phyloP scores from a whole-genome alignment of 2,888 invertebrate species.

The Eledona agricola region DNA sequence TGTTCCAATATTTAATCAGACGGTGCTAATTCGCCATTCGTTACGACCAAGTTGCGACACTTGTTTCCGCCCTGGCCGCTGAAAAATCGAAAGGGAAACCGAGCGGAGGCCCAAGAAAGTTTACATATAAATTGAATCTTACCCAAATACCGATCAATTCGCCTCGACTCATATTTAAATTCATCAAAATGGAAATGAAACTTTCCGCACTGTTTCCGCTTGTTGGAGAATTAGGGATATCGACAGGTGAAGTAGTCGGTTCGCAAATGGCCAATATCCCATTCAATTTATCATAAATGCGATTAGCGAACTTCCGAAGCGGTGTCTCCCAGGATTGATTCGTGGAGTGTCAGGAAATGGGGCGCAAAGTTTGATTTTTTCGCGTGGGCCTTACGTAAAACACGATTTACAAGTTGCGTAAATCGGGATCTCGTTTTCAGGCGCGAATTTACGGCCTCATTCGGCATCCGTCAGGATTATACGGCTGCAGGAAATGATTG shows the following conservation, averaged over 20 bases:
- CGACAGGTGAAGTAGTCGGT: slow-evolving; percentile 46
- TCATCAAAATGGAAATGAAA: slow-evolving; percentile 47
- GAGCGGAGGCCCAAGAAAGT: too few relatives aligned
- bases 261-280: slow-evolving; percentile 50
- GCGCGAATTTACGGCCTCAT: slow-evolving; percentile 23
- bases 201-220: slow-evolving; percentile 42
- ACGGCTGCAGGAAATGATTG: slow-evolving; percentile 19
- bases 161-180: slow-evolving; percentile 38
- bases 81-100: too few relatives aligned
- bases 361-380: slow-evolving; percentile 13
- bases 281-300: slow-evolving; percentile 41
- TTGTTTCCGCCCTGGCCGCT: too few relatives aligned
- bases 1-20: slow-evolving; percentile 31
- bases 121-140: slow-evolving; percentile 33
- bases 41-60: too few relatives aligned
- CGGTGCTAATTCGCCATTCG: too few relatives aligned
- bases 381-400: slow-evolving; percentile 7
- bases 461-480: slow-evolving; percentile 26
- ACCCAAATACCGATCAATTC: slow-evolving; percentile 32
- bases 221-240: slow-evolving; percentile 47
- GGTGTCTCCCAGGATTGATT: slow-evolving; percentile 19
- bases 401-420: slow-evolving; percentile 17
- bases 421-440: slow-evolving; percentile 19
- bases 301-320: slow-evolving; percentile 29
- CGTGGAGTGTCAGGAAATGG: slow-evolving; percentile 14